Percentiles rank a stretch among this genome's conserved stretches.
Evolutionary conservation across 2,113 vertebrate species (phyloP).

Genomic region (Clarias magur): DNA sequence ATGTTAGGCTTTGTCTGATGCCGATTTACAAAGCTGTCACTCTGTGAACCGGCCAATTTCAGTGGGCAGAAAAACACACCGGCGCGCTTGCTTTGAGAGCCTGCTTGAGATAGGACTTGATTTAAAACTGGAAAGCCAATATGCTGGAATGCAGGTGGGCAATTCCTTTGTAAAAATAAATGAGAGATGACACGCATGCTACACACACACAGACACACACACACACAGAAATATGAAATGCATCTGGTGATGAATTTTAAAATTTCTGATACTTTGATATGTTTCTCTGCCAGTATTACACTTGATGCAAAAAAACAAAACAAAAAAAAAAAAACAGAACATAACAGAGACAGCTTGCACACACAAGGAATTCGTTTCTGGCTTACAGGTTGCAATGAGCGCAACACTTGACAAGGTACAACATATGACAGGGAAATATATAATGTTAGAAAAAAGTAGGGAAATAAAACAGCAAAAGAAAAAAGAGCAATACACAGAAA

Average conservation of each 20-base stretch:
- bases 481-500: neutral
- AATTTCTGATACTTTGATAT: neutral
- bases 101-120: constrained; percentile 3
- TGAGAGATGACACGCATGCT: constrained; percentile 6
- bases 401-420: too few relatives aligned
- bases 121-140: constrained; percentile 10
- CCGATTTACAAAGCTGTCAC: constrained; percentile 1
- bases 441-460: neutral
- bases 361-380: neutral
- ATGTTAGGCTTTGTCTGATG: constrained; percentile 21
- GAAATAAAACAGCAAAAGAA: neutral
- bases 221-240: neutral
- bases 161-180: constrained; percentile 44
- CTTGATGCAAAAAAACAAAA: neutral
- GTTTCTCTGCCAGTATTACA: neutral
- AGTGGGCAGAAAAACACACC: constrained; percentile 31
- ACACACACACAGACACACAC: constrained; percentile 26
- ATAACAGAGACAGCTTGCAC: neutral
- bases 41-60: constrained; percentile 10
- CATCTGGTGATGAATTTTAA: neutral
- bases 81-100: constrained; percentile 5
- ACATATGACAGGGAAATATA: neutral
- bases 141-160: constrained; percentile 29
- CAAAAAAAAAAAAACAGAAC: neutral
- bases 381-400: neutral